Evolutionary conservation across 2,797 vertebrate genomes (phyloP).

Genomic region (Hirundo rustica): DNA sequence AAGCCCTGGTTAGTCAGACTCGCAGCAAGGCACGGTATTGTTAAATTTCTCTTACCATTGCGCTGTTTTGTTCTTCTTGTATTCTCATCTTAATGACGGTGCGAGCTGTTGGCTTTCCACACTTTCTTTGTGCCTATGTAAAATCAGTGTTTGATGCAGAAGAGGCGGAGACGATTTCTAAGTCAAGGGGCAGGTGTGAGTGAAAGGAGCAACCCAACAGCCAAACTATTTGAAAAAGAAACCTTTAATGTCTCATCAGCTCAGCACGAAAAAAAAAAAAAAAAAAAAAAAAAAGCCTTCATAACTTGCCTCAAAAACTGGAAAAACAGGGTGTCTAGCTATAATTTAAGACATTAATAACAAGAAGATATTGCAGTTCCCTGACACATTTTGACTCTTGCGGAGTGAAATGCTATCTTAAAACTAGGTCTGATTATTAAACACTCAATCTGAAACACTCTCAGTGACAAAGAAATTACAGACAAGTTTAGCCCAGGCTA

Average conservation of each 20-base stretch:
- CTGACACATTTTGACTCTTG: slow-evolving; percentile 56
- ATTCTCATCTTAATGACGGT: slow-evolving; percentile 18
- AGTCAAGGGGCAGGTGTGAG: slow-evolving; percentile 66
- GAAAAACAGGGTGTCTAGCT: slow-evolving; percentile 76
- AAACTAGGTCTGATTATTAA: background rate
- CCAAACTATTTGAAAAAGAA: slow-evolving; percentile 68
- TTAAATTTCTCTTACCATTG: slow-evolving; percentile 63
- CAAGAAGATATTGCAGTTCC: slow-evolving; percentile 51
- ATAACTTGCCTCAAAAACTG: slow-evolving; percentile 72
- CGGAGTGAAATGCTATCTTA: background rate
- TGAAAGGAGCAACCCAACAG: slow-evolving; percentile 57
- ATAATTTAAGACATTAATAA: slow-evolving; percentile 68
- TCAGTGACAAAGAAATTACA: background rate
- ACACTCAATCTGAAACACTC: background rate
- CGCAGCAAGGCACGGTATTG: background rate
- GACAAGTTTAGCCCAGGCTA: background rate
- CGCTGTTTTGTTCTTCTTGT: slow-evolving; percentile 35
- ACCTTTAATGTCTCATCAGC: slow-evolving; percentile 69
- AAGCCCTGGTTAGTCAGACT: slow-evolving; percentile 14
- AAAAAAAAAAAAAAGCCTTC: slow-evolving; percentile 21
- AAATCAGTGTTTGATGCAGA: slow-evolving; percentile 58
- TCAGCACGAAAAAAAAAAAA: slow-evolving; percentile 5
- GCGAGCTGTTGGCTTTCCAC: slow-evolving; percentile 21
- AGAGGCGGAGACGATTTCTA: slow-evolving; percentile 52
- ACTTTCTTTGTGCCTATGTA: slow-evolving; percentile 39